A percentile compares a stretch with the other conserved stretches of the same genome.
Evolutionary conservation across 2,113 vertebrate species (phyloP).

Genomic region (Coptodon bakossiorum): DNA sequence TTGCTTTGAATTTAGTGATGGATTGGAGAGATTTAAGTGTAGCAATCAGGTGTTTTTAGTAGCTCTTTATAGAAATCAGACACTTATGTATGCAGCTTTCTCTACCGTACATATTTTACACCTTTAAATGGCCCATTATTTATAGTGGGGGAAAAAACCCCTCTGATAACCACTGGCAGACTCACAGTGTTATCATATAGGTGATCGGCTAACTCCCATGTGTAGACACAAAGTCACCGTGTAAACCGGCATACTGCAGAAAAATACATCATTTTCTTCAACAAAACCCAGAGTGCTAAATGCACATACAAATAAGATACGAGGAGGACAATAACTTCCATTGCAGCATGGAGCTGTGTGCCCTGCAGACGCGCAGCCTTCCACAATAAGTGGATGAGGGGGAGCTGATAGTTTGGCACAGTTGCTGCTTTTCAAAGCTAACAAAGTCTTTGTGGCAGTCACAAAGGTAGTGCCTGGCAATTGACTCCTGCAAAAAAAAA

Average conservation of each 20-base stretch:
- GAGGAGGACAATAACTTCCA: not conserved
- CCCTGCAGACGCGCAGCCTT: not conserved
- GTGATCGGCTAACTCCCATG: not conserved
- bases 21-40: not conserved
- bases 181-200: not conserved
- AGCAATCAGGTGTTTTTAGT: not conserved
- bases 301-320: not conserved
- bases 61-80: not conserved
- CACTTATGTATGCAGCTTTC: not conserved
- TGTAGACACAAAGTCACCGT: not conserved
- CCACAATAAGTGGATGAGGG: not conserved
- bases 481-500: not conserved
- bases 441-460: constrained; percentile 13
- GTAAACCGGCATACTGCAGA: not conserved
- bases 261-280: not conserved
- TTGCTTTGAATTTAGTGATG: not conserved
- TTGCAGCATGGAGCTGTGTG: not conserved
- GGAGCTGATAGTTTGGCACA: not conserved
- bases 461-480: constrained; percentile 17
- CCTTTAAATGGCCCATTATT: not conserved
- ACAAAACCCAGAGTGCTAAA: not conserved
- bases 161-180: not conserved
- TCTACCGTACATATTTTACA: not conserved
- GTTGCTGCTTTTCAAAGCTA: constrained; percentile 4
- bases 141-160: fast-evolving